Percentiles rank a stretch among this genome's conserved stretches.
phyloP scores from a whole-genome alignment of 2,888 invertebrate genomes.

The Rhogogaster chlorosoma region DNA sequence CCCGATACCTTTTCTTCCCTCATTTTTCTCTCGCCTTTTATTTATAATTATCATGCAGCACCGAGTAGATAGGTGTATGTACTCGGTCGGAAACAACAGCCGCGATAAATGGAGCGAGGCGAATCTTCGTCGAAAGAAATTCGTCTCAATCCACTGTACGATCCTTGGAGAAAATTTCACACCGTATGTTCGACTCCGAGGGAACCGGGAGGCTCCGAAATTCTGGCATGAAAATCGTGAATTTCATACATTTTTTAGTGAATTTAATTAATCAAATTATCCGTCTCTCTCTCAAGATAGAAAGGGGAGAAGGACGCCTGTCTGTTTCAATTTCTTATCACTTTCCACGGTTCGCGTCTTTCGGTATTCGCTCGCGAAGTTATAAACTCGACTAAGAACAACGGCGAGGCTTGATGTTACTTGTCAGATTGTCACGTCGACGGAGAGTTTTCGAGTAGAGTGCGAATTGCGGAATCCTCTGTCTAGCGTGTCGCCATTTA shows the following conservation, averaged over 20 bases:
- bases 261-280: not conserved
- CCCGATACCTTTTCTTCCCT: not conserved
- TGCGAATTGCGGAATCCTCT: too few species aligned
- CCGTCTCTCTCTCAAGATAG: not conserved
- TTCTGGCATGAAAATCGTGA: too few species aligned
- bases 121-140: slow-evolving; percentile 57
- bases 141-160: slow-evolving; percentile 40
- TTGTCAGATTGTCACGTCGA: slow-evolving; percentile 29
- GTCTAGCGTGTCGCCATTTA: too few species aligned
- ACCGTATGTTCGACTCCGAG: not conserved
- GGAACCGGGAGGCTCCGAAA: too few species aligned
- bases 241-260: not conserved
- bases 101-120: slow-evolving; percentile 18
- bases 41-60: too few species aligned
- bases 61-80: not conserved
- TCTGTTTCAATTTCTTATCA: slow-evolving; percentile 35
- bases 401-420: not conserved
- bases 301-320: not conserved
- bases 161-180: too few species aligned
- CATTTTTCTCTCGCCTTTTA: not conserved
- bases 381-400: slow-evolving; percentile 37
- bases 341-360: slow-evolving; percentile 3
- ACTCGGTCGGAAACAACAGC: slow-evolving; percentile 9
- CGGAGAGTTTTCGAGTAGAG: too few species aligned
- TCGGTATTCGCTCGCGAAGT: not conserved